phyloP scores from a whole-genome alignment of 2,888 invertebrate species.

The Cheilosia pagana region DNA sequence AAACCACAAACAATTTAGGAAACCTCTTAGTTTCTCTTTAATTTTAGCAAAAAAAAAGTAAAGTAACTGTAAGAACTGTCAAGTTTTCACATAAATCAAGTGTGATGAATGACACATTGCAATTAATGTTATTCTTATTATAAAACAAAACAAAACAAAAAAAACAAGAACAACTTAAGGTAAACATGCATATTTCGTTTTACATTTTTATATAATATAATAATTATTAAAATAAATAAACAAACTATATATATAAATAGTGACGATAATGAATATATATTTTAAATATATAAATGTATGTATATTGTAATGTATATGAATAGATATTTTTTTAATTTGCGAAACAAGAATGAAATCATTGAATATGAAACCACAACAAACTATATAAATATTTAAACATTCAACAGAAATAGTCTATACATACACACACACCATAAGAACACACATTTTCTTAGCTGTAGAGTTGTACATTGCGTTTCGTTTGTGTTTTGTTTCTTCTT shows the following conservation, averaged over 20 bases:
- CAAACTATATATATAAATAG: constrained; percentile 7
- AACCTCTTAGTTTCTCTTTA: constrained; percentile 23
- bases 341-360: constrained; percentile 34
- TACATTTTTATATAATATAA: constrained; percentile 71
- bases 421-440: constrained; percentile 1
- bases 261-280: constrained; percentile 57
- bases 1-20: not conserved
- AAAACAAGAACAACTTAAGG: constrained; percentile 9
- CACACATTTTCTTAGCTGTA: constrained; percentile 25
- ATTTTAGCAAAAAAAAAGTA: constrained; percentile 34
- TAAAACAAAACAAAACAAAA: constrained; percentile 17
- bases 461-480: constrained; percentile 18
- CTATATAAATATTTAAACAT: constrained; percentile 33
- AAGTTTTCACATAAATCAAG: constrained; percentile 19
- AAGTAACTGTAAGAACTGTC: constrained; percentile 27
- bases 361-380: constrained; percentile 33
- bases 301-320: constrained; percentile 67
- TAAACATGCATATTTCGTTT: constrained; percentile 62
- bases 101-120: constrained; percentile 49
- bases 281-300: constrained; percentile 60
- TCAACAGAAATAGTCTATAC: not conserved
- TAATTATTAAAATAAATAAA: constrained; percentile 31
- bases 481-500: constrained; percentile 11
- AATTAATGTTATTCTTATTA: constrained; percentile 50
- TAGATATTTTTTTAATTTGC: constrained; percentile 72